phyloP scores from a whole-genome alignment of 2,113 vertebrate genomes.

The Aegithalos caudatus region DNA sequence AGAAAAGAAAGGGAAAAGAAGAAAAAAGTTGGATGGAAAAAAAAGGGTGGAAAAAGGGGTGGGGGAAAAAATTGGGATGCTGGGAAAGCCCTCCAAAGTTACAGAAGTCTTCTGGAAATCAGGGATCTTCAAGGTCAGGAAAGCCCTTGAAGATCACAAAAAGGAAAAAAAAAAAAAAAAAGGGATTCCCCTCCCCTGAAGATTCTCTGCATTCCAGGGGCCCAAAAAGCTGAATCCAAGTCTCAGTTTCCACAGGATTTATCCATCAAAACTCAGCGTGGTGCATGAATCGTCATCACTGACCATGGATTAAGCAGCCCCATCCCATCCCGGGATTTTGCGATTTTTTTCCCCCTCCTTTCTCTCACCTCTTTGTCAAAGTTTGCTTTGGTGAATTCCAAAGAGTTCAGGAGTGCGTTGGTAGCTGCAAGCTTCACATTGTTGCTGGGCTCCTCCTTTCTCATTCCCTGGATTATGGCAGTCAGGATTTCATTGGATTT shows the following conservation, averaged over 20 bases:
- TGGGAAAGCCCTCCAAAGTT: no score
- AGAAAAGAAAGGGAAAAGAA: no score
- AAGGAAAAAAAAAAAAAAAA: no score
- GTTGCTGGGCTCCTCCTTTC: constrained; percentile 98
- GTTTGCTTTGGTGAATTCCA: constrained; percentile 99
- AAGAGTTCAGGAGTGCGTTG: constrained; percentile 96
- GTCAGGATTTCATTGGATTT: constrained; percentile 98
- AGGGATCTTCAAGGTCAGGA: no score
- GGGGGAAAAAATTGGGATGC: no score
- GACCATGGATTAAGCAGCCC: not conserved
- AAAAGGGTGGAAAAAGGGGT: no score
- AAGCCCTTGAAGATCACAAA: no score
- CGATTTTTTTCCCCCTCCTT: not conserved
- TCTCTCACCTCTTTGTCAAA: constrained; percentile 94
- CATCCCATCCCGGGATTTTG: fast-evolving
- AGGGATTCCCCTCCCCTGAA: not conserved
- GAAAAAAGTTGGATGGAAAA: no score
- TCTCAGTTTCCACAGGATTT: not conserved
- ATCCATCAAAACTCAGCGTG: constrained; percentile 59
- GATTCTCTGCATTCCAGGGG: no score
- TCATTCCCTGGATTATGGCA: constrained; percentile 99
- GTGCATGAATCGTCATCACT: constrained; percentile 57
- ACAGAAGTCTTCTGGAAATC: no score
- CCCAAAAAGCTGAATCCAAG: not conserved
- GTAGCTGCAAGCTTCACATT: constrained; percentile 97